Conservation (phyloP, 2,797 vertebrate species). For the Oceanodroma leucorhoa region DNA sequence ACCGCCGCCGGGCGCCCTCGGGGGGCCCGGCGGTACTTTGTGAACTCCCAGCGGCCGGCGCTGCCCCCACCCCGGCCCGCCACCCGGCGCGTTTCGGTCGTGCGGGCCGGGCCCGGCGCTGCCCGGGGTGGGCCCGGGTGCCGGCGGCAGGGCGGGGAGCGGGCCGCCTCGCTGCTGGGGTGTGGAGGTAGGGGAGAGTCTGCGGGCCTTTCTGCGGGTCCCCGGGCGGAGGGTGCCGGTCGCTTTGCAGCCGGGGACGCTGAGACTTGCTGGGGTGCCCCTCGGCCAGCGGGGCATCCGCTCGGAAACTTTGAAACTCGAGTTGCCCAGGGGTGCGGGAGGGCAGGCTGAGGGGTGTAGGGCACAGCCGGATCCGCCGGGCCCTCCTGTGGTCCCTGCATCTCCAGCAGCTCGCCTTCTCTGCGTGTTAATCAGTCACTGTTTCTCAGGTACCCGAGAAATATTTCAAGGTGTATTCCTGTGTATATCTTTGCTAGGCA, state of each 20-base stretch:
- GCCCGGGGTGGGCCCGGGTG: not conserved
- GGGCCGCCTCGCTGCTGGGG: too few relatives aligned
- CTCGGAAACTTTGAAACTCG: not conserved
- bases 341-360: too few relatives aligned
- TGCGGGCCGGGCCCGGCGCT: not conserved
- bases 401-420: not conserved
- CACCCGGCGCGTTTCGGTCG: too few relatives aligned
- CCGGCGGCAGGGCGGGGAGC: not conserved
- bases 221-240: not conserved
- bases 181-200: not conserved
- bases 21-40: not conserved
- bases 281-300: not conserved
- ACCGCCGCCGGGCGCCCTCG: not conserved
- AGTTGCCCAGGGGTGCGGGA: not conserved
- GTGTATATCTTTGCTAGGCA: accelerated
- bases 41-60: not conserved
- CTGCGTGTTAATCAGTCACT: accelerated
- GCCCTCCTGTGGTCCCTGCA: not conserved
- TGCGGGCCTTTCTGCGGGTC: not conserved
- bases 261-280: not conserved
- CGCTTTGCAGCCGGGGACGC: not conserved
- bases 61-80: not conserved
- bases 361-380: not conserved
- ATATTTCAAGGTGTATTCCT: accelerated
- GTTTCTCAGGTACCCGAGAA: accelerated